phyloP scores from a whole-genome alignment of 2,888 invertebrate species.

The Pantelozetes paolii region DNA sequence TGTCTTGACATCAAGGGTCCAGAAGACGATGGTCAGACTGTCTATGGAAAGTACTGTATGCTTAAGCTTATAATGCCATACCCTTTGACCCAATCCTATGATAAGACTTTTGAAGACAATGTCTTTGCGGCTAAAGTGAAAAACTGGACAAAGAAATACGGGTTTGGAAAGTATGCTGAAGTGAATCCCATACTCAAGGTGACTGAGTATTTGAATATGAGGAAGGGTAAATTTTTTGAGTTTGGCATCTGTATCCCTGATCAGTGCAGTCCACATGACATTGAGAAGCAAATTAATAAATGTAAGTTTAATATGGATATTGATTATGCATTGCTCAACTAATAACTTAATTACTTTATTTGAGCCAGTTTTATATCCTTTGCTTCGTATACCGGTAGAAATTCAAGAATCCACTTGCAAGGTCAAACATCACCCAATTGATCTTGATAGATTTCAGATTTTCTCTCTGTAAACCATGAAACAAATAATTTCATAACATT shows the following conservation, averaged over 20 bases:
- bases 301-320: slow-evolving; percentile 11
- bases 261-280: slow-evolving; percentile 36
- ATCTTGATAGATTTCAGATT: slow-evolving; percentile 10
- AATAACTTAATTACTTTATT: not conserved
- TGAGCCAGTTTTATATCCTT: slow-evolving; percentile 29
- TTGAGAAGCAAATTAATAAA: slow-evolving; percentile 35
- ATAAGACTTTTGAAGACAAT: not conserved
- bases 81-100: not conserved
- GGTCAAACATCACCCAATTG: not conserved
- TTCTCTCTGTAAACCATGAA: not conserved
- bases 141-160: not conserved
- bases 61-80: slow-evolving; percentile 28
- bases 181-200: slow-evolving; percentile 32
- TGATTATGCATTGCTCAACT: too few species aligned
- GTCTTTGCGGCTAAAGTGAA: not conserved
- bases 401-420: slow-evolving; percentile 19
- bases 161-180: slow-evolving; percentile 24
- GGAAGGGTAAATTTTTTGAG: slow-evolving; percentile 20
- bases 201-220: slow-evolving; percentile 29
- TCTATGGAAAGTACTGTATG: slow-evolving; percentile 38
- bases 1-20: slow-evolving; percentile 31
- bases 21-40: not conserved
- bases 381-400: slow-evolving; percentile 36
- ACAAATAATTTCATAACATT: too few species aligned
- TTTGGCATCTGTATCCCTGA: slow-evolving; percentile 43